phyloP scores from a whole-genome alignment of 92 coral and sea anemone genomes.

The Actinernus sp. region DNA sequence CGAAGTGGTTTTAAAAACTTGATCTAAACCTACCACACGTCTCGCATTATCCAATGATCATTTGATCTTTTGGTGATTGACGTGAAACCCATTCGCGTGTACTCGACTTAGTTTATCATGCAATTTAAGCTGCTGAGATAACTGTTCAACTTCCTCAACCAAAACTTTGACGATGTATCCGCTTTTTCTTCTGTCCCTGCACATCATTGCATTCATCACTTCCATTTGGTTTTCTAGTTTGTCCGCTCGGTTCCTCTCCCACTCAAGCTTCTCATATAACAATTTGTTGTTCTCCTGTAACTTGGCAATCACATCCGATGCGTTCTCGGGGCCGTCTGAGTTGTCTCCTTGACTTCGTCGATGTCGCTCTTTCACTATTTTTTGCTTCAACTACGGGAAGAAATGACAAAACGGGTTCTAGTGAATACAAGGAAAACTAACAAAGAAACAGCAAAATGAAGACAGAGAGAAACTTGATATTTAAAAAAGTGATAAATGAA shows the following conservation, averaged over 20 bases:
- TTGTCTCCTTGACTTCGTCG: slow-evolving; percentile 31
- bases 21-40: too few species aligned
- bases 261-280: slow-evolving; percentile 63
- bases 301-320: slow-evolving; percentile 48
- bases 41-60: too few species aligned
- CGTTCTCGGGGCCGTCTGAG: slow-evolving; percentile 16
- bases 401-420: neutral
- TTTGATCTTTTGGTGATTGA: too few species aligned
- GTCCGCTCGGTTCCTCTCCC: slow-evolving; percentile 76
- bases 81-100: slow-evolving; percentile 2
- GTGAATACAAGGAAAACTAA: too few species aligned
- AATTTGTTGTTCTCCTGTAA: slow-evolving; percentile 80
- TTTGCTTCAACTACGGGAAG: slow-evolving; percentile 60
- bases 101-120: slow-evolving; percentile 7
- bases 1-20: too few species aligned
- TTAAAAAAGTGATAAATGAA: too few species aligned
- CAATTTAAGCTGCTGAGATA: slow-evolving; percentile 52
- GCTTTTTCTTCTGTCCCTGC: slow-evolving; percentile 80
- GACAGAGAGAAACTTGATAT: too few species aligned
- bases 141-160: slow-evolving; percentile 74
- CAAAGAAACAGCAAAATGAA: neutral
- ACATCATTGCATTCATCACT: slow-evolving; percentile 56
- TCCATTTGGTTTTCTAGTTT: slow-evolving; percentile 77
- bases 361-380: slow-evolving; percentile 42
- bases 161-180: slow-evolving; percentile 73